Evolutionary conservation across 2,888 invertebrate genomes (phyloP), one percentile per base, ranked within the genome.

Genomic region (Magallana nippona): DNA sequence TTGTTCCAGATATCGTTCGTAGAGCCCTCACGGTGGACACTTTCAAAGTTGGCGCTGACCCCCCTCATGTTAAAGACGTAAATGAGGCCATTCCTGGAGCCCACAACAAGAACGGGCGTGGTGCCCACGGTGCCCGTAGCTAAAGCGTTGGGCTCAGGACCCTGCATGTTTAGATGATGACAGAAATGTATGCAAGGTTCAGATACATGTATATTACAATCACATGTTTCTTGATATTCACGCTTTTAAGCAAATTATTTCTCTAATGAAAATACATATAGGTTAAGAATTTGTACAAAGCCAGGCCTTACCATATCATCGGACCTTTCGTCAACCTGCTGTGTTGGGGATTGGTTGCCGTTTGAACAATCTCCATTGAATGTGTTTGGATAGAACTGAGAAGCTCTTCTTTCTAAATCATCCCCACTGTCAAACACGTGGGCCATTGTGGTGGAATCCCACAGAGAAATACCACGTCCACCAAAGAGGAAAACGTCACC

Each of bases 401-500:
- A n/a, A 19, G 56, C 63, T 3, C 78, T 44, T 10, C 62, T 32
- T 19, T 84, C 84, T 11, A 84, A 19, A 44, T 84, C 84, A 44
- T 62, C 79, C 13, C 84, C 84, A 63, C 79, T 63, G 22, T 84
- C 84, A 57, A 78, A 84, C n/a, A 82, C 78, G 13, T 60, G 56
- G 13, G 44, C 58, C 63, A 84, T 60, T 22, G 62, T 84, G 1
- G 55, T 60, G n/a, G 84, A 15, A 22, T 84, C 81, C 60, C 60
- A 82, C 79, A 84, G 58, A 57, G 82, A 63, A 55, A 84, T 78
- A 11, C 84, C 82, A n/a, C 84, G 78, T 10, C 84, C 84, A 62
- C 84, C 84, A 81, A 82, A 84, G 1, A 78, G 55, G 44, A 79
- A 79, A 55, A 78, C 55, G 27, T 82, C 44, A 10, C 71, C 27